Base-by-base conservation (phyloP, 1,140 invertebrate genomes). In the Parasteatoda tepidariorum region DNA sequence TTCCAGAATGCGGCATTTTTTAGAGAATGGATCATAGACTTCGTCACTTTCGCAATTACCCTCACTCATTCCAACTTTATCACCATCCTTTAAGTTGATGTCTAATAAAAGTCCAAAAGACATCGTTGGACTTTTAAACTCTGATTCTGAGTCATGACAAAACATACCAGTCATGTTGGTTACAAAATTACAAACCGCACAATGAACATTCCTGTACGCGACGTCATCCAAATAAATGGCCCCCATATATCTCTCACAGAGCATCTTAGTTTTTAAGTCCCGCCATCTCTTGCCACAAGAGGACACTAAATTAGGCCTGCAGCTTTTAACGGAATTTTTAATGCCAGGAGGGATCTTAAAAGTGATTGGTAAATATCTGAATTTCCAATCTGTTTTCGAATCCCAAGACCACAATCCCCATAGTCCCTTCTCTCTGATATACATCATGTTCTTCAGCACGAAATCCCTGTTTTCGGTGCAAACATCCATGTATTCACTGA, bases 11-110 rank as follows among this genome's bases (percentile, higher is more conserved):
- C 90, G 87, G 79, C 91, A 91, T 57, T 88, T 90, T 85, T 89
- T 88, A 84, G 89, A 89, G 85, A 91, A 91, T 1, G 91, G 91
- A 87, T 92, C 91, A 79, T 88, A 91, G n/a, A 91, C 87, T 84
- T 90, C 85, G n/a, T 86, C 85, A 0, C 84, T 4, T n/a, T 2
- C 7, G 18, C 78, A 82, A 9, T 59, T 71, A 13, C 9, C 31
- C 11, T 83, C 81, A 7, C 66, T 48, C 7, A 18, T 73, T 2
- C 81, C 81, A 0, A 83, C 81, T 9, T 62, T 74, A 13, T 64
- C 38, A 15, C 81, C 81, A 30, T 83, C 68, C 1, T 26, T 66
- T 0, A 83, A 34, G 26, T 83, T 30, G 6, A 83, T 34, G n/a
- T 83, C 81, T 4, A 83, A 48, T 3, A 83, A 41, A 2, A 83